Base-by-base conservation (phyloP, 2,888 invertebrate genomes). In the Orthosia gracilis region DNA sequence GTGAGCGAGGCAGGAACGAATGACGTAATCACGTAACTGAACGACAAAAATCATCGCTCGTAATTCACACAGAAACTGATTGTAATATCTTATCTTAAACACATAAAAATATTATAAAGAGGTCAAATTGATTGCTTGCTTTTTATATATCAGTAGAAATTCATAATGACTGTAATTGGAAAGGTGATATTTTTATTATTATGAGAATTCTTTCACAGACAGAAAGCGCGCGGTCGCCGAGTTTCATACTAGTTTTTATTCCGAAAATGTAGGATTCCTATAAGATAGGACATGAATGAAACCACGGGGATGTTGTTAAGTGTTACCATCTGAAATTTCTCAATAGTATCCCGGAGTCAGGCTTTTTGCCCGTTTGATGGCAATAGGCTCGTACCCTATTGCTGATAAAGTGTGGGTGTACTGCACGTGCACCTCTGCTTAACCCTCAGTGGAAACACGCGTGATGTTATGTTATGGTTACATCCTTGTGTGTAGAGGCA, bases 21-120 rank as follows among this genome's bases (percentile, higher is more conserved):
- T 75, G 62, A 72, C 40, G 50, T 31, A 50, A 72, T 18, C 50
- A 72, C 40, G 45, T 26, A 50, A 72, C 17, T 17, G n/a, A 15
- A 13, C 40, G 49, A 31, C 12, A 31, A 40, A 18, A 45, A 47
- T 45, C 21, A 50, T 49, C 18, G 5, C 45, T n/a, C n/a, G 4
- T n/a, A 45, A 45, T 15, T 21, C 15, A 55, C 15, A 52, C 17
- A n/a, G 18, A 49, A 3, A 23, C 13, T 21, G 15, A n/a, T 23
- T 26, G 2, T 50, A 26, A 23, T 23, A 12, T 40, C 40, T 23
- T 71, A 40, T 71, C 40, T 9, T 21, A 9, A 26, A 11, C 4
- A 58, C 0, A 1, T 12, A 54, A 3, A 52, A 11, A n/a, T 21
- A 52, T 52, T 12, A 4, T 52, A 52, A 3, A 2, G 31, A 31